Percentiles rank a stretch among this genome's conserved stretches.
Conservation (phyloP, 2,888 invertebrate genomes). For the Brachycybe producta region DNA sequence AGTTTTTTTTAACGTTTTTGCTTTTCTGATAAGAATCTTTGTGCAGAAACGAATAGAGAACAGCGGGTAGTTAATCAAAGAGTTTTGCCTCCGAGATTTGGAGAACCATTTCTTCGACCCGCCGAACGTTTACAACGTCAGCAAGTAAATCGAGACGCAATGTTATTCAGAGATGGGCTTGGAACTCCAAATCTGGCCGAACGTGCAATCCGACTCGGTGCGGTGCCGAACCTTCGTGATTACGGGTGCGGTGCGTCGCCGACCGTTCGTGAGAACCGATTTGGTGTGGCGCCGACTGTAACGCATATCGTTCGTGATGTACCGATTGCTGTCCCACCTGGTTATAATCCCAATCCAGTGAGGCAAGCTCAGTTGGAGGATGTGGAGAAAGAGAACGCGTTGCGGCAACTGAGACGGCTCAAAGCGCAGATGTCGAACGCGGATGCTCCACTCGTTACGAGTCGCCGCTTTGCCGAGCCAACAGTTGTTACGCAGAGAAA, state of each 20-base stretch:
- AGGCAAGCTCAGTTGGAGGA: background rate
- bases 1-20: too few species aligned
- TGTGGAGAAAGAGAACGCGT: background rate
- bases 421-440: constrained; percentile 8
- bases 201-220: too few species aligned
- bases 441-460: background rate
- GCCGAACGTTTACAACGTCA: background rate
- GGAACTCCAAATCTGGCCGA: too few species aligned
- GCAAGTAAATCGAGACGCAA: background rate
- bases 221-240: background rate
- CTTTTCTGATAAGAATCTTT: background rate
- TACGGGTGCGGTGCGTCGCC: background rate
- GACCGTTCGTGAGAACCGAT: background rate
- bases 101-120: background rate
- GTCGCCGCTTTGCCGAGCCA: too few species aligned
- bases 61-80: background rate
- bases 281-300: too few species aligned
- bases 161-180: too few species aligned
- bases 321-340: constrained; percentile 6
- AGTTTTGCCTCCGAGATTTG: background rate
- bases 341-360: background rate
- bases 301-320: constrained; percentile 3
- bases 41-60: background rate
- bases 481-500: background rate
- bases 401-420: background rate